Percentiles rank a stretch among this genome's conserved stretches.
Evolutionary conservation across 2,797 vertebrate species (phyloP).

Genomic region (Varecia variegata): DNA sequence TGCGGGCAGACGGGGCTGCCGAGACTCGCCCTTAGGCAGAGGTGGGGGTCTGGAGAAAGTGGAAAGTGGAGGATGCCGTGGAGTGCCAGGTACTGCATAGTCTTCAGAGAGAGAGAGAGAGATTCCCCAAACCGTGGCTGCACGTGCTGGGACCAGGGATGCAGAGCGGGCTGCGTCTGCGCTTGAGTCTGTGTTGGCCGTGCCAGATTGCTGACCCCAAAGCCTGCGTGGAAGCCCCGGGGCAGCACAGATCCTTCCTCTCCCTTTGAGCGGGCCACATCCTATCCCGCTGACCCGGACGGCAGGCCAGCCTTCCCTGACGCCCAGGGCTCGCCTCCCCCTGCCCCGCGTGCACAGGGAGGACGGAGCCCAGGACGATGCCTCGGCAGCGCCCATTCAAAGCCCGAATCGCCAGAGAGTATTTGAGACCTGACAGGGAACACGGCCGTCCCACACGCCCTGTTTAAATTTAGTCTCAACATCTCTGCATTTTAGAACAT

Average conservation of each 20-base stretch:
- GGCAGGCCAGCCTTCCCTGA: not conserved
- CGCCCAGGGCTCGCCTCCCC: accelerated
- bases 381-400: not conserved
- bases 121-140: accelerated
- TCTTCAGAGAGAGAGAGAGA: not conserved
- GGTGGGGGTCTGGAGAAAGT: not conserved
- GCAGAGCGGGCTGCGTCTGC: accelerated
- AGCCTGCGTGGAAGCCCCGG: accelerated
- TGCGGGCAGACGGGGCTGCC: not conserved
- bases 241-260: too few relatives aligned
- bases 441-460: not conserved
- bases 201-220: not conserved
- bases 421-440: too few relatives aligned
- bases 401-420: too few relatives aligned
- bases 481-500: not conserved
- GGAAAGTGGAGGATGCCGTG: accelerated
- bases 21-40: accelerated
- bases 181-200: not conserved
- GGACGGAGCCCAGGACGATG: too few relatives aligned
- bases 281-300: accelerated
- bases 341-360: not conserved
- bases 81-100: not conserved
- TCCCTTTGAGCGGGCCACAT: accelerated
- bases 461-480: not conserved
- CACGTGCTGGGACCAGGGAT: accelerated